Evolutionary conservation across 2,888 invertebrate genomes (phyloP).

Genomic region (Cecidostiba fungosa): DNA sequence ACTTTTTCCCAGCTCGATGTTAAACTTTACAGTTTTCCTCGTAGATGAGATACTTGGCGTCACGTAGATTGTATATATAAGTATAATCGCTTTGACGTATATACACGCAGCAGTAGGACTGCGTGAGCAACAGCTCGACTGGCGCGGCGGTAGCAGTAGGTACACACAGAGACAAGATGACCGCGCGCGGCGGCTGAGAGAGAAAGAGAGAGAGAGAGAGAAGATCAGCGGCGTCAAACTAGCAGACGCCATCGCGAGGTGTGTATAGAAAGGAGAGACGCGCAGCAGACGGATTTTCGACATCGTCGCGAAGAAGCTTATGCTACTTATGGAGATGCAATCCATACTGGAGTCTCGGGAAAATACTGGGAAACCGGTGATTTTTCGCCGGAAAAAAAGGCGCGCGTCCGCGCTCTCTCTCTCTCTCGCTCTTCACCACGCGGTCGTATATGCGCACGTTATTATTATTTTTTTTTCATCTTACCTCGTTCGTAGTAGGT

Average conservation of each 20-base stretch:
- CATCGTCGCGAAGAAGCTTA: constrained; percentile 45
- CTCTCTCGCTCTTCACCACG: neutral
- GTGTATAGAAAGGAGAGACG: constrained; percentile 68
- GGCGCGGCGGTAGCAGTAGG: constrained; percentile 3
- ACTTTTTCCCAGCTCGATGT: no score
- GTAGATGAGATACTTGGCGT: neutral
- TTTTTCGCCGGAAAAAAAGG: neutral
- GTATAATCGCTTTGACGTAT: neutral
- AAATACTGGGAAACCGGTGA: neutral
- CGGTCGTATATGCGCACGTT: neutral
- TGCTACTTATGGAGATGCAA: neutral
- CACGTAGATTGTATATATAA: neutral
- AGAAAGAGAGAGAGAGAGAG: neutral
- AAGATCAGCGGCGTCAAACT: constrained; percentile 72
- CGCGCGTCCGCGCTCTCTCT: neutral
- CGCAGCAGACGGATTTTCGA: constrained; percentile 79
- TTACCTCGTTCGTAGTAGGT: constrained; percentile 51
- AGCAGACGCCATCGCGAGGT: constrained; percentile 78
- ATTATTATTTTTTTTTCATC: neutral
- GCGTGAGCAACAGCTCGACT: neutral
- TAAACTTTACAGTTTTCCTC: neutral
- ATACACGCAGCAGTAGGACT: neutral
- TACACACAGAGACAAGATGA: constrained; percentile 17
- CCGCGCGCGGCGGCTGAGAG: neutral
- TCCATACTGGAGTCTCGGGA: neutral